Evolutionary conservation across 2,113 vertebrate species (phyloP).

Genomic region (Vulpes vulpes): DNA sequence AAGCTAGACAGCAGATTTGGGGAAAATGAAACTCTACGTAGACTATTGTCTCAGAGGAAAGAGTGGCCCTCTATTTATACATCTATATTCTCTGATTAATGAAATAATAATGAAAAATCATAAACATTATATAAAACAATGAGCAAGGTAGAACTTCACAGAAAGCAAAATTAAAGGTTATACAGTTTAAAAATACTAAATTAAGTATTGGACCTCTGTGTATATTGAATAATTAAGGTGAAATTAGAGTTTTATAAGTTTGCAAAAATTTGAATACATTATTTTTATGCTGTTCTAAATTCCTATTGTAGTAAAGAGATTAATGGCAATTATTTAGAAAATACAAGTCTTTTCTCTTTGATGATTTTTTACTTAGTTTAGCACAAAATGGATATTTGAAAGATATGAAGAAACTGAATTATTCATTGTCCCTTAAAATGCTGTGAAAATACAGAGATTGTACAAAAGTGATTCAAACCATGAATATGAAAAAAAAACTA

Average conservation of each 20-base stretch:
- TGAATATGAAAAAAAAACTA: conserved; percentile 7
- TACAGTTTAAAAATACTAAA: neutral
- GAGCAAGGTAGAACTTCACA: neutral
- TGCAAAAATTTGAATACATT: neutral
- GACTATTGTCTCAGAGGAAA: neutral
- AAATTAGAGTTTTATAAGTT: conserved; percentile 15
- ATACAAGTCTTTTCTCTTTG: neutral
- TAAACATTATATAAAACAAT: neutral
- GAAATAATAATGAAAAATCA: conserved; percentile 5
- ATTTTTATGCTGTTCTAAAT: neutral
- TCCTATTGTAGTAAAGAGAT: neutral
- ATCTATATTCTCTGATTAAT: neutral
- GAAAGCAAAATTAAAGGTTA: neutral
- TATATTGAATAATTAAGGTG: neutral
- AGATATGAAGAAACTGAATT: conserved; percentile 31
- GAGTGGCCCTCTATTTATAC: neutral
- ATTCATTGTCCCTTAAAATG: conserved; percentile 28
- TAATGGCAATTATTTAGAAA: conserved; percentile 46
- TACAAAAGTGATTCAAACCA: neutral
- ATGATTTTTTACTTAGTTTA: conserved; percentile 49
- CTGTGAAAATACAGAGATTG: neutral
- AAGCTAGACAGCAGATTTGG: neutral
- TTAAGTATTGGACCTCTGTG: neutral
- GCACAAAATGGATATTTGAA: conserved; percentile 34
- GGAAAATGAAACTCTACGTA: neutral